Percentiles rank a stretch among this genome's conserved stretches.
Evolutionary conservation across 2,888 invertebrate genomes (phyloP).

Genomic region (Esperia sulphurella): DNA sequence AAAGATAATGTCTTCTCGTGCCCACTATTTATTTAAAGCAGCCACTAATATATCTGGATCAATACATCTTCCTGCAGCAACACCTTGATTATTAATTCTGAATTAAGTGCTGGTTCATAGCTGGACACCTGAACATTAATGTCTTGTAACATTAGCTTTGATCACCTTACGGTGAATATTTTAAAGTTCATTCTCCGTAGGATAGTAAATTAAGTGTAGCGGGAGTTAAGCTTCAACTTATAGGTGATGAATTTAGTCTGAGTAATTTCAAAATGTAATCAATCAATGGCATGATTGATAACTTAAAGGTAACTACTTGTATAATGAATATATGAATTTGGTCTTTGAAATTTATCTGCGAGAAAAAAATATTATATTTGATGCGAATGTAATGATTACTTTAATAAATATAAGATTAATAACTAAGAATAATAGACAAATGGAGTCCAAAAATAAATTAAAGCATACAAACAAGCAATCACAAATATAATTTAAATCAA

Average conservation of each 20-base stretch:
- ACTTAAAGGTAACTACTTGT: not conserved
- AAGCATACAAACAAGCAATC: too few species aligned
- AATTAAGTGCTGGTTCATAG: constrained; percentile 50
- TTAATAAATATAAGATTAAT: too few species aligned
- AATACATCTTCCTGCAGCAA: constrained; percentile 33
- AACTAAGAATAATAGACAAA: too few species aligned
- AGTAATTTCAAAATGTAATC: not conserved
- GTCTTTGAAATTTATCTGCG: not conserved
- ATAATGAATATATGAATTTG: not conserved
- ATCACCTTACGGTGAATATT: constrained; percentile 35
- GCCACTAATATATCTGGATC: constrained; percentile 13
- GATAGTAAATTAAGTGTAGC: not conserved
- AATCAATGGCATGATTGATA: not conserved
- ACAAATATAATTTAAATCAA: too few species aligned
- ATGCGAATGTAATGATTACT: too few species aligned
- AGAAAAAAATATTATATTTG: too few species aligned
- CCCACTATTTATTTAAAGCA: not conserved
- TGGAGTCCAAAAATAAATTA: too few species aligned
- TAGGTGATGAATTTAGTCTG: not conserved
- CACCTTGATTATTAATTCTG: constrained; percentile 55
- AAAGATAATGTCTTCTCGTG: too few species aligned
- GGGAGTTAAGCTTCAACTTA: constrained; percentile 1
- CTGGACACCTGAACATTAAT: constrained; percentile 46
- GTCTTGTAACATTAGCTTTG: constrained; percentile 47
- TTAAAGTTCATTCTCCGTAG: not conserved